Evolutionary conservation across 1,140 invertebrate species (phyloP).

Genomic region (Zaprionus davidi): DNA sequence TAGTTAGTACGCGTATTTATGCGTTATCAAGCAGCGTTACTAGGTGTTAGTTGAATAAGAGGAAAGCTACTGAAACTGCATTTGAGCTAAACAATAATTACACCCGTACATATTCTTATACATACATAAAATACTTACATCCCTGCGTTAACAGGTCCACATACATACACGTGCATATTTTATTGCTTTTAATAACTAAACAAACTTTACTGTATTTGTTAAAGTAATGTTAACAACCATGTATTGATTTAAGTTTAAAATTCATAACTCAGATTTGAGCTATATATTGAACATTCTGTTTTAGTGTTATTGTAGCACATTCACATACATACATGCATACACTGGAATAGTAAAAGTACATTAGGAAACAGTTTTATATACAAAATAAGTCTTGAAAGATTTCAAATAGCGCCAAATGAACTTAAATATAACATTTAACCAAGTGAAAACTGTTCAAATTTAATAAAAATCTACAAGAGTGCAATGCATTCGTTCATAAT

Average conservation of each 20-base stretch:
- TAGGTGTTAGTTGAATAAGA: conserved; percentile 57
- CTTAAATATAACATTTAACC: conserved; percentile 59
- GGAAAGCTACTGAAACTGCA: conserved; percentile 74
- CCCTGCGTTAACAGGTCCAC: background rate
- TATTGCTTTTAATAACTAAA: conserved; percentile 55
- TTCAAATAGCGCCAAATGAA: conserved; percentile 77
- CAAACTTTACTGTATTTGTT: conserved; percentile 53
- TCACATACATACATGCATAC: conserved; percentile 20
- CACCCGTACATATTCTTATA: conserved; percentile 21
- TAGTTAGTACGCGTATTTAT: conserved; percentile 71
- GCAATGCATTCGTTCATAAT: conserved; percentile 45
- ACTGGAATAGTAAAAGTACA: conserved; percentile 44
- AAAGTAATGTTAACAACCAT: conserved; percentile 38
- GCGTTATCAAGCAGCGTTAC: conserved; percentile 44
- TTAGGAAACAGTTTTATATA: conserved; percentile 55
- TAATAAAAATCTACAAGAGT: conserved; percentile 55
- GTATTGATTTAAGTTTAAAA: conserved; percentile 27
- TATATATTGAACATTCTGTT: conserved; percentile 40
- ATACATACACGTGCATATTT: conserved; percentile 56
- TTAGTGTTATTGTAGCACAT: conserved; percentile 45
- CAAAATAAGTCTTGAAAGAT: conserved; percentile 61
- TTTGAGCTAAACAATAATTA: conserved; percentile 57
- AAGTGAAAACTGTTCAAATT: conserved; percentile 70
- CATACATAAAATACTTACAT: conserved; percentile 18
- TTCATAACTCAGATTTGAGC: conserved; percentile 18